A percentile compares a stretch with the other conserved stretches of the same genome.
Evolutionary conservation across 2,888 invertebrate species (phyloP).

Genomic region (Lottia gigantea): DNA sequence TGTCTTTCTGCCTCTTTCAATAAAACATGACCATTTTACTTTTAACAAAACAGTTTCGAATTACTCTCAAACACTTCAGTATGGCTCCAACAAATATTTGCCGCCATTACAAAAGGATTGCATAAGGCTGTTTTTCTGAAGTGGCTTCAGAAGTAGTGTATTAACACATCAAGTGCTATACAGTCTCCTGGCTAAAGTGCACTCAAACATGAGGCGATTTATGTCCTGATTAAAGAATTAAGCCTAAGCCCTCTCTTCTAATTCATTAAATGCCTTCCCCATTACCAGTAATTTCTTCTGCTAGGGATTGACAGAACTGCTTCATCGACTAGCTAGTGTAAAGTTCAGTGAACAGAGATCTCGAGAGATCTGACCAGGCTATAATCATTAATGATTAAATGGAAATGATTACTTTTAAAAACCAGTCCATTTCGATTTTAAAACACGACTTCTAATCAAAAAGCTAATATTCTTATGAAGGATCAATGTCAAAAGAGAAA

Average conservation of each 20-base stretch:
- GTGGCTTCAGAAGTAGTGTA: conserved; percentile 1
- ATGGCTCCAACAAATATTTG: conserved; percentile 5
- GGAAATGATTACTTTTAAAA: too few relatives aligned
- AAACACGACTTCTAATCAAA: too few relatives aligned
- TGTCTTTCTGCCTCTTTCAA: neutral
- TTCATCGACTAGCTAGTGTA: too few relatives aligned
- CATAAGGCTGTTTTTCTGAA: conserved; percentile 8
- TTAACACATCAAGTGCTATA: conserved; percentile 8
- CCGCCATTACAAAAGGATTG: conserved; percentile 5
- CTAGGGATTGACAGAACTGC: too few relatives aligned
- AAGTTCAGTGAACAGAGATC: too few relatives aligned
- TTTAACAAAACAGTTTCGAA: conserved; percentile 5
- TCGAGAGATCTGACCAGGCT: too few relatives aligned
- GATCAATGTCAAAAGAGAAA: too few relatives aligned
- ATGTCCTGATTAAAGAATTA: neutral
- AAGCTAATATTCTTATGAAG: too few relatives aligned
- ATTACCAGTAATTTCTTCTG: neutral
- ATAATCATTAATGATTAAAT: too few relatives aligned
- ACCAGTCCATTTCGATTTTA: too few relatives aligned
- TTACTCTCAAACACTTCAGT: neutral
- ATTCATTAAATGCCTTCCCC: conserved; percentile 6
- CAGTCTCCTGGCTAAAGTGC: neutral
- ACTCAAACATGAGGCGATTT: conserved; percentile 2
- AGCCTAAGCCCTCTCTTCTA: conserved; percentile 8
- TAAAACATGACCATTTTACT: conserved; percentile 5